Evolutionary conservation across 2,113 vertebrate genomes (phyloP), one percentile per base, ranked within the genome.

Genomic region (Alethe diademata): DNA sequence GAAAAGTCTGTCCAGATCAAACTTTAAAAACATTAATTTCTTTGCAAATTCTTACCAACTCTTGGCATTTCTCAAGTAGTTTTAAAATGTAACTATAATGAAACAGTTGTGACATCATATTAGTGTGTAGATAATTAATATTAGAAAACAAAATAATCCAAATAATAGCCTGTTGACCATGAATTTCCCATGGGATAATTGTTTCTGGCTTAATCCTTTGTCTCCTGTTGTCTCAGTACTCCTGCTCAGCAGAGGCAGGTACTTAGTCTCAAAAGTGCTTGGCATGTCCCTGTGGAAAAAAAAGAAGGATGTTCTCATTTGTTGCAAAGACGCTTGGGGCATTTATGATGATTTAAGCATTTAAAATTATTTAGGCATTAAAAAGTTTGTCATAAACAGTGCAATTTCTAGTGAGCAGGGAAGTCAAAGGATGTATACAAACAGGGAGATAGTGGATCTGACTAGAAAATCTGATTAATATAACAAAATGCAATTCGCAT

Each of bases 381-480:
- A 84, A 91, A 88, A 35, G 33, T 89, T 90, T 86, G 31, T 19
- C 36, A 76, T 62, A 84, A 95, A 50, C 20, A 56, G 16, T 51
- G 15, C 12, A 91, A 62, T 58, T 45, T 73, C 28, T 29, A 23
- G 17, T 8, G 28, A 90, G n/a, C 6, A 74, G 13, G 22, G 14
- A 58, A 80, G 86, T 58, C 42, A 72, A 88, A 76, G 25, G 25
- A 72, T 70, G 26, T 19, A 6, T 80, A 65, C 6, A 13, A 92
- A 92, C 16, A 57, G 2, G 14, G 45, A 73, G 22, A 35, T 57
- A 90, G 90, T 86, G 50, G 42, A 86, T 80, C 64, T 80, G 40
- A 36, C 35, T 70, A 71, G 42, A 73, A 93, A 96, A 92, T n/a
- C 60, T 83, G 40, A 86, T 86, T 81, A 90, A 56, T 80, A 56